Evolutionary conservation across 2,797 vertebrate genomes (phyloP).

Genomic region (Lithobates sylvaticus): DNA sequence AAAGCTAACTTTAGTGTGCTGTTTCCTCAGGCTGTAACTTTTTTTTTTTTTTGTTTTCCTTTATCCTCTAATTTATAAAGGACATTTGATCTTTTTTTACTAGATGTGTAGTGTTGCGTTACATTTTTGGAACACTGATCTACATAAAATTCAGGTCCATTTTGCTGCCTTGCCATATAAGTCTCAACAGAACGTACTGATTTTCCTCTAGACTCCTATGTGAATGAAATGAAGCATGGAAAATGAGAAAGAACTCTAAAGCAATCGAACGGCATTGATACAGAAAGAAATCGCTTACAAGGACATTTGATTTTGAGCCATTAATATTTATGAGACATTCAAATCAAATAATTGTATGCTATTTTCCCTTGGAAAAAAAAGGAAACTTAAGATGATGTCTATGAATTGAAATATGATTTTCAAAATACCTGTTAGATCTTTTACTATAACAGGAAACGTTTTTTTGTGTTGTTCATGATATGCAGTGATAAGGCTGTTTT

Average conservation of each 20-base stretch:
- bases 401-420: constrained; percentile 71
- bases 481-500: constrained; percentile 63
- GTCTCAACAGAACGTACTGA: constrained; percentile 70
- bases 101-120: constrained; percentile 75
- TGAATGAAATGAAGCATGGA: constrained; percentile 73
- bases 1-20: constrained; percentile 63
- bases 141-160: constrained; percentile 73
- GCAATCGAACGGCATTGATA: constrained; percentile 60
- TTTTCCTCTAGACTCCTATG: constrained; percentile 70
- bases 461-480: constrained; percentile 69
- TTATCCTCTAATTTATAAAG: constrained; percentile 82
- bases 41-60: constrained; percentile 72
- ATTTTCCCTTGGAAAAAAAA: constrained; percentile 66
- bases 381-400: constrained; percentile 67
- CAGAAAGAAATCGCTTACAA: constrained; percentile 65
- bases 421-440: constrained; percentile 47
- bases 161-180: constrained; percentile 71
- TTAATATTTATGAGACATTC: constrained; percentile 67
- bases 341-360: constrained; percentile 71
- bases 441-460: constrained; percentile 62
- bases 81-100: constrained; percentile 75
- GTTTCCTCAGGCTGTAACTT: constrained; percentile 71
- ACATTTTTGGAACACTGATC: constrained; percentile 74
- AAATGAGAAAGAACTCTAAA: constrained; percentile 70
- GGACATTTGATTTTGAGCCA: constrained; percentile 69